phyloP scores from a whole-genome alignment of 2,888 invertebrate species.

The Lissocephala sabroskyi region DNA sequence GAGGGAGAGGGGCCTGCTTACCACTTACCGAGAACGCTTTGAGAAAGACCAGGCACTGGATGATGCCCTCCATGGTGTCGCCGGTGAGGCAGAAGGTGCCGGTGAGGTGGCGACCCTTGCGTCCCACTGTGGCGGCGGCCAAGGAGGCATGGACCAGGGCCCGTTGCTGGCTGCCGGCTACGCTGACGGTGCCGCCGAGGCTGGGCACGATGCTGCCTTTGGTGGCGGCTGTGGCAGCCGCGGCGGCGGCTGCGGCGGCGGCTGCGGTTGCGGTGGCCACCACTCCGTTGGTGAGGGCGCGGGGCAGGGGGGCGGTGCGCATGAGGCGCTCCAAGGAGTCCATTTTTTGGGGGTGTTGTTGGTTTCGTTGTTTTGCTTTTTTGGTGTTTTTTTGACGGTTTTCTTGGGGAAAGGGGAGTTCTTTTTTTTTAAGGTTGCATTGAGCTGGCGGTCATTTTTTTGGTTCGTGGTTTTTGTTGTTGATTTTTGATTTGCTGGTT shows the following conservation, averaged over 20 bases:
- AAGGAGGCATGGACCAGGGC: conserved; percentile 85
- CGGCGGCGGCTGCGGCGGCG: conserved; percentile 44
- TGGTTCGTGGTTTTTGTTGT: conserved; percentile 20
- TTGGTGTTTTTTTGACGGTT: conserved; percentile 10
- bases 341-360: conserved; percentile 73
- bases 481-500: conserved; percentile 20
- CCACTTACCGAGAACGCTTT: conserved; percentile 93
- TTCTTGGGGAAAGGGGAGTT: too few species aligned
- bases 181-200: conserved; percentile 19
- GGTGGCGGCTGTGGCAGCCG: conserved; percentile 75
- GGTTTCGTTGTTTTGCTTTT: conserved; percentile 12
- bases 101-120: conserved; percentile 86
- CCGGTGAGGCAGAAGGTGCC: conserved; percentile 92
- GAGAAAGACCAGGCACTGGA: conserved; percentile 92
- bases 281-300: conserved; percentile 75
- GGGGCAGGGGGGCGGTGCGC: conserved; percentile 80
- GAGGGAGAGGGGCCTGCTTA: neutral
- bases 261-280: conserved; percentile 57
- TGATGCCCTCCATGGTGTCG: conserved; percentile 94
- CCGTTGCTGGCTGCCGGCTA: conserved; percentile 74
- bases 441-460: conserved; percentile 21
- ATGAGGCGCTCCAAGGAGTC: conserved; percentile 88
- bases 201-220: conserved; percentile 31
- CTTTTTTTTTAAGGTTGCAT: conserved; percentile 9
- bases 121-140: conserved; percentile 80